Percentiles rank a stretch among this genome's conserved stretches.
phyloP scores from a whole-genome alignment of 2,888 invertebrate genomes.

The Ochlodes sylvanus region DNA sequence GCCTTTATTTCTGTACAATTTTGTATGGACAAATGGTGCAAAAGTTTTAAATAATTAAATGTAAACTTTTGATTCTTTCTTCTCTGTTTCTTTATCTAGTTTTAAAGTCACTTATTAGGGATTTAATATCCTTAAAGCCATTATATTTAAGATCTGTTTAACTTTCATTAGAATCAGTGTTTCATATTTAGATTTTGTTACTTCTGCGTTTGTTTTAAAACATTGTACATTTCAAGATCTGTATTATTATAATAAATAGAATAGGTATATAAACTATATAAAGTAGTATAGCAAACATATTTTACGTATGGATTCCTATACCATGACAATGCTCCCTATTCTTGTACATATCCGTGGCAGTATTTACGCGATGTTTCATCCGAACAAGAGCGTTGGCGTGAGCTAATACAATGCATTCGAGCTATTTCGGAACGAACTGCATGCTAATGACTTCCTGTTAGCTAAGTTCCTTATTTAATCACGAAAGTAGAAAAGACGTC shows the following conservation, averaged over 20 bases:
- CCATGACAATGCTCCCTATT: conserved; percentile 17
- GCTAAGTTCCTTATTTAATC: background rate
- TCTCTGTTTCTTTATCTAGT: too few species aligned
- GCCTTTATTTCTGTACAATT: too few species aligned
- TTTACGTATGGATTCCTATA: conserved; percentile 9
- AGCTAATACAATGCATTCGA: conserved; percentile 10
- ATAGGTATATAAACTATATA: too few species aligned
- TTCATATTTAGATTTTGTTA: too few species aligned
- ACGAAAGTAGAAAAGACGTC: background rate
- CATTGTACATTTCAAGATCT: background rate
- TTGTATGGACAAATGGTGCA: too few species aligned
- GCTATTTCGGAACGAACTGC: conserved; percentile 12
- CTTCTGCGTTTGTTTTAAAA: background rate
- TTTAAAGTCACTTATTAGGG: too few species aligned
- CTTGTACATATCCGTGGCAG: background rate
- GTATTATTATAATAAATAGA: background rate
- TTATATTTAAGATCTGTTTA: too few species aligned
- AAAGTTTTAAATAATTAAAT: too few species aligned
- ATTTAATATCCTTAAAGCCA: too few species aligned
- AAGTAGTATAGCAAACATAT: background rate
- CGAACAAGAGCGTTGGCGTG: conserved; percentile 3
- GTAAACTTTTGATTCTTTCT: too few species aligned
- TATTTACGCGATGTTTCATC: conserved; percentile 20
- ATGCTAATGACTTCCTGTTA: conserved; percentile 6
- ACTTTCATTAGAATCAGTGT: too few species aligned